phyloP scores from a whole-genome alignment of 1,140 invertebrate species.

The Galleria mellonella region DNA sequence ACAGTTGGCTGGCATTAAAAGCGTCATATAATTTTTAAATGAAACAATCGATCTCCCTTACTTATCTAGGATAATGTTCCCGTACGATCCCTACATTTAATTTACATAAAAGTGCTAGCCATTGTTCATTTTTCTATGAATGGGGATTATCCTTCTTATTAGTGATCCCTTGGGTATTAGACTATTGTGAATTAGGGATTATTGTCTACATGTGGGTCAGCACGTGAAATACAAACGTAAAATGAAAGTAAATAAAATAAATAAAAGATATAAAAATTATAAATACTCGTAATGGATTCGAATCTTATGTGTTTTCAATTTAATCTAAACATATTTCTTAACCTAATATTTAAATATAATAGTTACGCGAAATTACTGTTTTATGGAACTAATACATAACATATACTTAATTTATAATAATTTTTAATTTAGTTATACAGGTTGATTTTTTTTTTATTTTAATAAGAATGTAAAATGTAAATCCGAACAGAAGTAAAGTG shows the following conservation, averaged over 20 bases:
- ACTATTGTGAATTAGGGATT: constrained; percentile 34
- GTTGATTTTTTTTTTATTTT: too few relatives aligned
- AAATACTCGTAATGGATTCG: background rate
- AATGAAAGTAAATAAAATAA: background rate
- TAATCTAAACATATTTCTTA: too few relatives aligned
- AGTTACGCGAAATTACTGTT: too few relatives aligned
- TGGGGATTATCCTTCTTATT: constrained; percentile 62
- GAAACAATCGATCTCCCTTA: constrained; percentile 24
- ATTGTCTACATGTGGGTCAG: constrained; percentile 29
- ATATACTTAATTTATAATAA: too few relatives aligned
- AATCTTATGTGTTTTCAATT: too few relatives aligned
- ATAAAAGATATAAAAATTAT: background rate
- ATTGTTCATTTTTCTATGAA: constrained; percentile 64
- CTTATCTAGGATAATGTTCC: constrained; percentile 29
- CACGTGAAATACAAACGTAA: background rate
- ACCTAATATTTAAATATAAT: too few relatives aligned
- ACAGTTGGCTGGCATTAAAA: constrained; percentile 34
- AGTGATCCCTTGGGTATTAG: constrained; percentile 56
- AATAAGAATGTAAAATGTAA: too few relatives aligned
- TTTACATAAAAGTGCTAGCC: constrained; percentile 57
- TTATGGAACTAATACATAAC: too few relatives aligned
- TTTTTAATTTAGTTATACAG: too few relatives aligned
- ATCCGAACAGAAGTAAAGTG: too few relatives aligned
- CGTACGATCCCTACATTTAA: constrained; percentile 53
- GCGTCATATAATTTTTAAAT: constrained; percentile 13